Evolutionary conservation across 2,797 vertebrate species (phyloP).

Genomic region (Pagetopsis macropterus): DNA sequence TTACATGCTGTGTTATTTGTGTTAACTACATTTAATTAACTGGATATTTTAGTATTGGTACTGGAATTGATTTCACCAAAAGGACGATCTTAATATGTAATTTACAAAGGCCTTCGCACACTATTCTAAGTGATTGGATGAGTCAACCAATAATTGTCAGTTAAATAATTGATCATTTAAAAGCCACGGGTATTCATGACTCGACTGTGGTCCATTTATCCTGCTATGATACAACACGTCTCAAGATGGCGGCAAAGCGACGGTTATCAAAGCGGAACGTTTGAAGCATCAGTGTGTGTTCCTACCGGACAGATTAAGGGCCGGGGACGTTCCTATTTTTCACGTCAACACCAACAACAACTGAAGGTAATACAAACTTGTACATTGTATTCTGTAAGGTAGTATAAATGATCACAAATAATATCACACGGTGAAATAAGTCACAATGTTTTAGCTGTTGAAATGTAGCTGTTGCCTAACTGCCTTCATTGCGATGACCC

Average conservation of each 20-base stretch:
- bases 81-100: background rate
- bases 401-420: fast-evolving
- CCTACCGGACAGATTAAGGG: constrained; percentile 25
- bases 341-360: constrained; percentile 16
- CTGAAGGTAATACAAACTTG: constrained; percentile 55
- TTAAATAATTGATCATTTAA: background rate
- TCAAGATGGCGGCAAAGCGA: constrained; percentile 33
- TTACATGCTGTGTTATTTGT: too few species aligned
- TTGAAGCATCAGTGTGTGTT: constrained; percentile 6
- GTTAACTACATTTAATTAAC: too few species aligned
- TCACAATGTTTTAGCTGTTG: background rate
- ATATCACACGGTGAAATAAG: background rate
- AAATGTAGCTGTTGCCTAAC: background rate
- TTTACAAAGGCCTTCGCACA: background rate
- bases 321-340: constrained; percentile 30
- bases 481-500: background rate
- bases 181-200: too few species aligned
- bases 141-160: too few species aligned
- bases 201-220: background rate
- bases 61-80: background rate
- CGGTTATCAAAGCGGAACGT: constrained; percentile 48
- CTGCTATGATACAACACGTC: background rate
- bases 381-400: fast-evolving
- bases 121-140: background rate
- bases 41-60: background rate